A percentile compares a stretch with the other conserved stretches of the same genome.
Evolutionary conservation across 2,888 invertebrate species (phyloP).

Genomic region (Drosophila neutralis): DNA sequence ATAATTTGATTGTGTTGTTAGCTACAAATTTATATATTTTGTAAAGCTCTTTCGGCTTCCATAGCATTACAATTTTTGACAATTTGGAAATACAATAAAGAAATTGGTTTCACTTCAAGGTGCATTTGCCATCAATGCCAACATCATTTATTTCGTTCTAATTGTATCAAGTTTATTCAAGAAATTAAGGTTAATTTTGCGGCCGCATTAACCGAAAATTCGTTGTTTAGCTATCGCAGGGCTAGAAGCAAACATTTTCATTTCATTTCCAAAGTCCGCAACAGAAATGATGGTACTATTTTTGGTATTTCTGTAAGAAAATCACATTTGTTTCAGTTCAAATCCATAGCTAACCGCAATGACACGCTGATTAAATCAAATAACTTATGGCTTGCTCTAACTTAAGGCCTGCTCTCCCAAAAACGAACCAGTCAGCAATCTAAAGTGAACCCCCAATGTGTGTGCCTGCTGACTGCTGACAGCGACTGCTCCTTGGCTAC

Average conservation of each 20-base stretch:
- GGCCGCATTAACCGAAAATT: constrained; percentile 6
- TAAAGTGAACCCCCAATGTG: constrained; percentile 19
- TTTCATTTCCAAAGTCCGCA: background rate
- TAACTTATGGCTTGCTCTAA: constrained; percentile 73
- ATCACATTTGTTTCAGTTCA: constrained; percentile 54
- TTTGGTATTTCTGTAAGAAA: constrained; percentile 1
- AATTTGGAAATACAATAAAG: background rate
- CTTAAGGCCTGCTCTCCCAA: constrained; percentile 21
- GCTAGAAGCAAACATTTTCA: constrained; percentile 16
- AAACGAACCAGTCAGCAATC: constrained; percentile 44
- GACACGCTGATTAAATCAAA: constrained; percentile 79
- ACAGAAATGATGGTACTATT: constrained; percentile 3
- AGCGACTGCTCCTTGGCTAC: background rate
- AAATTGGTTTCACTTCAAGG: constrained; percentile 1
- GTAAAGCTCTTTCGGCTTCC: background rate
- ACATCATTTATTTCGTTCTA: background rate
- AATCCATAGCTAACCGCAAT: constrained; percentile 61
- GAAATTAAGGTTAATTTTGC: constrained; percentile 5
- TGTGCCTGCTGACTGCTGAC: background rate
- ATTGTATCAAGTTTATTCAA: constrained; percentile 1
- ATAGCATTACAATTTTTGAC: background rate
- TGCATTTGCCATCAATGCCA: background rate
- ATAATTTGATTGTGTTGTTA: constrained; percentile 52
- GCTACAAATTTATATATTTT: constrained; percentile 9
- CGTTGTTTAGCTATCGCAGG: background rate